A percentile compares a stretch with the other conserved stretches of the same genome.
phyloP scores from a whole-genome alignment of 2,797 vertebrate species.

The Sebastes paucispinis region DNA sequence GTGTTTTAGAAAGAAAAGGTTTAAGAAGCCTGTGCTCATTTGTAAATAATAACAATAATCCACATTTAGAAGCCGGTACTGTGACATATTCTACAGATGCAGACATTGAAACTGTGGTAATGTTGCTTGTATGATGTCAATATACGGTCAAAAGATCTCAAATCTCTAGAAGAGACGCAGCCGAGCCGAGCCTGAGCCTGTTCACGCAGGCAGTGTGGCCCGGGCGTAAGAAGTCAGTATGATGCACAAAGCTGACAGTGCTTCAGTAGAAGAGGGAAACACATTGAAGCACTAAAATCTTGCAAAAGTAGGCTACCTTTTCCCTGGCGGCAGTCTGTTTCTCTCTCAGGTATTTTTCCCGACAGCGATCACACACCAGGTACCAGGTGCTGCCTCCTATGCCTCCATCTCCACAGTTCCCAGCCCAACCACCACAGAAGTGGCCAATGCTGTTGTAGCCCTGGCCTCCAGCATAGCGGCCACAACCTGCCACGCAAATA shows the following conservation, averaged over 20 bases:
- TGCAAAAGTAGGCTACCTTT: conserved; percentile 83
- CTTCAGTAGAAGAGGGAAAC: not conserved
- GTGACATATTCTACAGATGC: too few species aligned
- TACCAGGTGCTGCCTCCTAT: conserved; percentile 99
- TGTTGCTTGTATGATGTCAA: too few species aligned
- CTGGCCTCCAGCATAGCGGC: conserved; percentile 96
- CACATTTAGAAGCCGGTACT: too few species aligned
- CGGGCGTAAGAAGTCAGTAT: not conserved
- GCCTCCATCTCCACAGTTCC: conserved; percentile 97
- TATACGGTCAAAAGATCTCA: fast-evolving
- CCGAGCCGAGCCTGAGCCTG: too few species aligned
- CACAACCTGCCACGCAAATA: conserved; percentile 86
- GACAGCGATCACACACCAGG: conserved; percentile 96
- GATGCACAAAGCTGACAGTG: not conserved
- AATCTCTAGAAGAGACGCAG: too few species aligned
- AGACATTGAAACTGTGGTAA: too few species aligned
- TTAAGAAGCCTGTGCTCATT: too few species aligned
- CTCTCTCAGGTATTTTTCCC: conserved; percentile 97
- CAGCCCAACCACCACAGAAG: conserved; percentile 99
- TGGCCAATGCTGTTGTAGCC: conserved; percentile 99
- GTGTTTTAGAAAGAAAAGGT: too few species aligned
- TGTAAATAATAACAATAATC: too few species aligned
- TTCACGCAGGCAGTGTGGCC: too few species aligned
- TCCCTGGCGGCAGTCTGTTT: conserved; percentile 97
- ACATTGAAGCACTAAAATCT: not conserved